Conservation (phyloP, 2,888 invertebrate genomes). For the Ornithoptera priamus region DNA sequence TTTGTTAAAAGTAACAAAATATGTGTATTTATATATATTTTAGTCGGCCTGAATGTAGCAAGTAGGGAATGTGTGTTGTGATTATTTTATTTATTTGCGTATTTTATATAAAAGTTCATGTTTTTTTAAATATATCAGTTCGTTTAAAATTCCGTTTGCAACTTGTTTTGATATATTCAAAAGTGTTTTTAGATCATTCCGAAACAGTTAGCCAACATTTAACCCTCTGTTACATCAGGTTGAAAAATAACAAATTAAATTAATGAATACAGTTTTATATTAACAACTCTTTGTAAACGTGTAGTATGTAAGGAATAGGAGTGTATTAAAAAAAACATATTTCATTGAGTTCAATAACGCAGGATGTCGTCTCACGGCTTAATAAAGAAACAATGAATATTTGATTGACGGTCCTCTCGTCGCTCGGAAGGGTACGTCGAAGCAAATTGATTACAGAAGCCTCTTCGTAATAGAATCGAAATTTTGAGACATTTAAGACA, state of each 20-base stretch:
- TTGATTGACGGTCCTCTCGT: background rate
- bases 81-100: no score
- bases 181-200: no score
- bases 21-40: background rate
- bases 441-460: background rate
- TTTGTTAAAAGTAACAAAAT: background rate
- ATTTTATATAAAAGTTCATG: no score
- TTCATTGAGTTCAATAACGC: background rate
- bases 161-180: no score
- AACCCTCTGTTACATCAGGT: no score
- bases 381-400: constrained; percentile 1
- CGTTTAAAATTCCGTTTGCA: no score
- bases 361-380: background rate
- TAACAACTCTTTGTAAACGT: no score
- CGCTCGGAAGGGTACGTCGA: background rate
- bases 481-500: background rate
- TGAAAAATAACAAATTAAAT: no score
- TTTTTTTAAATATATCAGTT: no score
- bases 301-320: background rate
- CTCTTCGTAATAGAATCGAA: background rate
- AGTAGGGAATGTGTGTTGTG: background rate
- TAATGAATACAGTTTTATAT: no score
- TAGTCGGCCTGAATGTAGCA: background rate
- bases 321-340: background rate
- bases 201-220: no score